Evolutionary conservation across 2,797 vertebrate genomes (phyloP).

Genomic region (Bradypus variegatus): DNA sequence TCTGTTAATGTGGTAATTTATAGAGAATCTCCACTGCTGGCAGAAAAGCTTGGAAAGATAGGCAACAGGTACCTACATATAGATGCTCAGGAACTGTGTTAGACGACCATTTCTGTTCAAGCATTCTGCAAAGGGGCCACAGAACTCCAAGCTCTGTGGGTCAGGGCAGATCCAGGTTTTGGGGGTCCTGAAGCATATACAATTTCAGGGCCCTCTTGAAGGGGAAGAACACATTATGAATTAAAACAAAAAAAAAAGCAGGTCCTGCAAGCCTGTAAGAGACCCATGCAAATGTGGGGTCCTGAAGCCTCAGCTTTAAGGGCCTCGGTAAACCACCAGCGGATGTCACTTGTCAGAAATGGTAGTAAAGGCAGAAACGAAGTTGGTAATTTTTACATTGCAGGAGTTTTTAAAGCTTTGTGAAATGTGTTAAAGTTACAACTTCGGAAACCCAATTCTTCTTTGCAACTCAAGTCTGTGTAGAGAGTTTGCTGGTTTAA

Average conservation of each 20-base stretch:
- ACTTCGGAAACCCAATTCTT: neutral
- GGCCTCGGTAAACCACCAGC: too few relatives aligned
- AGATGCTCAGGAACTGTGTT: accelerated
- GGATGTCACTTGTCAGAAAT: accelerated
- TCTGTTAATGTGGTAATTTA: accelerated
- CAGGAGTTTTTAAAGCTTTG: neutral
- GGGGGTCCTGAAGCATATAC: neutral
- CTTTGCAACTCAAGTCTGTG: neutral
- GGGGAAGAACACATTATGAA: neutral
- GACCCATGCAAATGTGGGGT: neutral
- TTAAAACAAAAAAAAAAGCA: neutral
- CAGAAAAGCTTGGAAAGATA: neutral
- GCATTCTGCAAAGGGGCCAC: neutral
- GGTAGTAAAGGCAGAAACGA: neutral
- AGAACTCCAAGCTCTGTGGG: neutral
- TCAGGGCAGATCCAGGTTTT: neutral
- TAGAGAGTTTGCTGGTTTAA: neutral
- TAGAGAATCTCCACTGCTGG: too few relatives aligned
- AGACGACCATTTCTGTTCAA: neutral
- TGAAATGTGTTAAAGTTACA: neutral
- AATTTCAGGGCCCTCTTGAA: too few relatives aligned
- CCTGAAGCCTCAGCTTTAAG: accelerated
- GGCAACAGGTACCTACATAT: accelerated
- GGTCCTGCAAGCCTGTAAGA: neutral
- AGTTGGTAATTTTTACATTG: neutral